Evolutionary conservation across 1,140 invertebrate genomes (phyloP).

Genomic region (Subanguina moxae): DNA sequence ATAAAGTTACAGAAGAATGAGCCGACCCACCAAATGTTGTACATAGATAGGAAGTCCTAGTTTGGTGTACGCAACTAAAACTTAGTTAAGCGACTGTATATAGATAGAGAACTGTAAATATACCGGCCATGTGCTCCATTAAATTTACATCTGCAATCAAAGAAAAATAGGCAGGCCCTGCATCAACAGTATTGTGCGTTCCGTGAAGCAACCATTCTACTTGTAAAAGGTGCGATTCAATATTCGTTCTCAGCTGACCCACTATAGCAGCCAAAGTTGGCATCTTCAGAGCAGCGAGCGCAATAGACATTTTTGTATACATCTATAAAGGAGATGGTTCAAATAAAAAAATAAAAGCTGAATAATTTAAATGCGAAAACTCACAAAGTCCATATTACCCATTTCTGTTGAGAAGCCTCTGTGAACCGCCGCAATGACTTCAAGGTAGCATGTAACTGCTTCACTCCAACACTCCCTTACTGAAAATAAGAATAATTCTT

Average conservation of each 20-base stretch:
- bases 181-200: slow-evolving; percentile 26
- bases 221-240: slow-evolving; percentile 21
- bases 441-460: slow-evolving; percentile 16
- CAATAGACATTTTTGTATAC: slow-evolving; percentile 22
- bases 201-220: slow-evolving; percentile 27
- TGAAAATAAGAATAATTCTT: background rate
- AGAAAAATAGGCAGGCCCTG: slow-evolving; percentile 33
- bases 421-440: slow-evolving; percentile 19
- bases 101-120: background rate
- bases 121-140: slow-evolving; percentile 33
- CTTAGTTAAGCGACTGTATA: no score
- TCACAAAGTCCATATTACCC: background rate
- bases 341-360: no score
- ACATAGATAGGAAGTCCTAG: slow-evolving; percentile 18
- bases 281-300: slow-evolving; percentile 23
- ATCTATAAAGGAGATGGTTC: slow-evolving; percentile 25
- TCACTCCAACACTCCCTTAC: slow-evolving; percentile 19
- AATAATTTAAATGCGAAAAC: no score
- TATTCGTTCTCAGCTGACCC: slow-evolving; percentile 27
- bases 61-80: slow-evolving; percentile 30
- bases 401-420: slow-evolving; percentile 3
- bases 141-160: slow-evolving; percentile 32
- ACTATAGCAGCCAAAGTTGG: slow-evolving; percentile 33
- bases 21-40: slow-evolving; percentile 22
- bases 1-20: background rate